Percentiles rank a stretch among this genome's conserved stretches.
These are phyloP conservation scores for Ylistrum balloti DNA, from an alignment of 1,140 invertebrate genomes.

Conservation along the genomic window DNA sequence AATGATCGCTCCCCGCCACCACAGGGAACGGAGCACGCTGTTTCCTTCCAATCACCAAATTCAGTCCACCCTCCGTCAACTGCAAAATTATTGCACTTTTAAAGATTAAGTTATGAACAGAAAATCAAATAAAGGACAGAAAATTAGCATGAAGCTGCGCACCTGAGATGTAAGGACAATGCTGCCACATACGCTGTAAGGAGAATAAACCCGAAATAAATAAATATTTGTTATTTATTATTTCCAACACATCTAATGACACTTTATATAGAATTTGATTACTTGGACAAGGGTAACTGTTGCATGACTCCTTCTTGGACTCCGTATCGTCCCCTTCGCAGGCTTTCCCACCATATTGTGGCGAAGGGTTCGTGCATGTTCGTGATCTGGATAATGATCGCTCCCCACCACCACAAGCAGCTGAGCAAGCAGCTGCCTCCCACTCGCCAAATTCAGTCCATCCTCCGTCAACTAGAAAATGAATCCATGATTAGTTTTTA, in stretches of 20 bases:
- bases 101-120: too few species aligned
- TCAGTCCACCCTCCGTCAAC: slow-evolving; percentile 65
- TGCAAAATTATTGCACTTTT: too few species aligned
- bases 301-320: slow-evolving; percentile 45
- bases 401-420: neutral
- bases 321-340: slow-evolving; percentile 56
- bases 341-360: slow-evolving; percentile 46
- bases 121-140: neutral
- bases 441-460: neutral
- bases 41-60: slow-evolving; percentile 53
- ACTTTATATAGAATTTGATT: neutral
- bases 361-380: neutral
- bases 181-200: too few species aligned
- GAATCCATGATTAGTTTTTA: too few species aligned
- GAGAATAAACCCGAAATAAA: too few species aligned
- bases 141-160: too few species aligned
- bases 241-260: too few species aligned
- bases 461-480: slow-evolving; percentile 64
- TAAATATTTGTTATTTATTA: too few species aligned
- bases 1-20: slow-evolving; percentile 57
- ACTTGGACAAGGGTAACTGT: slow-evolving; percentile 62
- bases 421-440: neutral
- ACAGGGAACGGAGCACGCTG: slow-evolving; percentile 61
- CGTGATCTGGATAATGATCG: neutral
- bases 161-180: too few species aligned